A percentile compares a stretch with the other conserved stretches of the same genome.
Conservation (phyloP, 2,113 vertebrate species). For the Vulpes vulpes region DNA sequence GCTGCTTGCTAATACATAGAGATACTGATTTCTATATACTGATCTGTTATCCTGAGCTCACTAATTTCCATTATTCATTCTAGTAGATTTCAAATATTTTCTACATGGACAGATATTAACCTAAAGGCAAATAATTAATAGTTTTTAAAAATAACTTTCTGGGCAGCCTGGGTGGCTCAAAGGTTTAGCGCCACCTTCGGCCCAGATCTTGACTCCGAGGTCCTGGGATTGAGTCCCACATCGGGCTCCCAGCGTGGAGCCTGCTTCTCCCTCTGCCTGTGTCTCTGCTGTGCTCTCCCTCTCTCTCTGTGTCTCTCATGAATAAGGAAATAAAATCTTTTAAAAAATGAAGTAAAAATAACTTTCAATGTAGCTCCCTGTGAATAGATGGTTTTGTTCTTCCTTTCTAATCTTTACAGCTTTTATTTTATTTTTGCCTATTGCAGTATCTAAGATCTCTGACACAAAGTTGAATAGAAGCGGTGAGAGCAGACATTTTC, state of each 20-base stretch:
- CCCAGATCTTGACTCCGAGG: neutral
- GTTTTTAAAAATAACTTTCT: neutral
- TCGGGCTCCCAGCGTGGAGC: neutral
- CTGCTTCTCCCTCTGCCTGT: neutral
- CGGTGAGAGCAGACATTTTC: neutral
- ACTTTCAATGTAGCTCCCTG: neutral
- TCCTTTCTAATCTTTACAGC: neutral
- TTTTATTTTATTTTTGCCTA: neutral
- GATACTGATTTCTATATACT: neutral
- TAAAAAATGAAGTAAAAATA: no score
- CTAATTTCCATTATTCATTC: slow-evolving; percentile 15
- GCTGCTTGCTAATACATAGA: slow-evolving; percentile 29
- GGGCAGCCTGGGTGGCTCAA: neutral
- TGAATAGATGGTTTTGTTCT: neutral
- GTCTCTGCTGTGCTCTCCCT: neutral
- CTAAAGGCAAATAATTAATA: neutral
- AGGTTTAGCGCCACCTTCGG: neutral
- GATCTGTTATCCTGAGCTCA: neutral
- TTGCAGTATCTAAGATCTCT: neutral
- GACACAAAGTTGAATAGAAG: neutral
- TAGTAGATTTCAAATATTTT: slow-evolving; percentile 1
- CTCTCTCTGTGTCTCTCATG: neutral
- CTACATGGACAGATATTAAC: neutral
- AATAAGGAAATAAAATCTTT: no score
- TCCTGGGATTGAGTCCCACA: no score